These are phyloP conservation scores for Diloba caeruleocephala DNA, from an alignment of 2,888 invertebrate genomes.

Conservation along the genomic window DNA sequence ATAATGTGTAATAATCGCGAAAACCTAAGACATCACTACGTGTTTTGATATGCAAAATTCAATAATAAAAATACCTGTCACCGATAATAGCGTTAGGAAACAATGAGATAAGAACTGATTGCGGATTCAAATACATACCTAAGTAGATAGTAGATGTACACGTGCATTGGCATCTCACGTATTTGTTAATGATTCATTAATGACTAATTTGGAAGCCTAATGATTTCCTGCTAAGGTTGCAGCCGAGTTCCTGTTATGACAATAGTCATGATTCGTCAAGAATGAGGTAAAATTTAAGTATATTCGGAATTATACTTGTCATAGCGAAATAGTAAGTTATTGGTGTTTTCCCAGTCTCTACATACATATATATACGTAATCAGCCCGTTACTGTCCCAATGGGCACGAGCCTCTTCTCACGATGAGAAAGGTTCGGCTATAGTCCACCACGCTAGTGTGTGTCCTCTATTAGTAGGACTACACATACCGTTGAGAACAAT, in stretches of 20 bases:
- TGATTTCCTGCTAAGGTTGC: constrained; percentile 41
- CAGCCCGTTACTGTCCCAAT: no score
- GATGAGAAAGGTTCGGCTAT: no score
- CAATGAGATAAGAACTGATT: constrained; percentile 38
- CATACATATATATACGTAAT: no score
- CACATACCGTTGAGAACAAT: no score
- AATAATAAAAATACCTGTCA: constrained; percentile 17
- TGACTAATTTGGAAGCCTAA: constrained; percentile 51
- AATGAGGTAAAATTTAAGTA: constrained; percentile 14
- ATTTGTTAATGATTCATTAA: constrained; percentile 44
- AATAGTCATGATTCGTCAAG: constrained; percentile 18
- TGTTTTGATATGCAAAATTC: neutral
- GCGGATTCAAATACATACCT: constrained; percentile 25
- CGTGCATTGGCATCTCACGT: constrained; percentile 35
- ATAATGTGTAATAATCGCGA: no score
- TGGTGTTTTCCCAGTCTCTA: no score
- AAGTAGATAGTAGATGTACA: constrained; percentile 21
- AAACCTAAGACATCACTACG: no score
- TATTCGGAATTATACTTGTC: neutral
- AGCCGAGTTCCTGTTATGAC: constrained; percentile 20
- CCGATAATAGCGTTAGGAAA: constrained; percentile 39
- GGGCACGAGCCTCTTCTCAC: no score
- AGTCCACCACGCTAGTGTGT: no score
- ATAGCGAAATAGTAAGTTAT: neutral
- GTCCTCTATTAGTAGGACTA: no score